phyloP scores from a whole-genome alignment of 23 tunicate species.

The Clavelina lepadiformis region DNA sequence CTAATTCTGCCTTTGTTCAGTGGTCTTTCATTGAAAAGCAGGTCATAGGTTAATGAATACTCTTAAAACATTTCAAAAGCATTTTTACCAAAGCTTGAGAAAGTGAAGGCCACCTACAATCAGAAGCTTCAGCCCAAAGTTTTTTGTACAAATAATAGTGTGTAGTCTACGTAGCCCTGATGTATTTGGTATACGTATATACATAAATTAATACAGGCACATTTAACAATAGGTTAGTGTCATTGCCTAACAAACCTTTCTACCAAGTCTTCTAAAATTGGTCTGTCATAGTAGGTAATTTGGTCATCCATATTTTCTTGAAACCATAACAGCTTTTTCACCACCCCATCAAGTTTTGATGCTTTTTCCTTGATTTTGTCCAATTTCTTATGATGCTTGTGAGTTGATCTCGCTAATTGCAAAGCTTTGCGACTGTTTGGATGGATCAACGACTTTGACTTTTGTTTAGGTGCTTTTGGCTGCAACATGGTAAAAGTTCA shows the following conservation, averaged over 20 bases:
- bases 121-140: no score
- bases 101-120: no score
- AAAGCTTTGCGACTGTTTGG: conserved; percentile 74
- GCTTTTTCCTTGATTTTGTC: conserved; percentile 35
- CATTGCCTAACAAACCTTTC: conserved; percentile 47
- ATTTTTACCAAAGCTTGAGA: no score
- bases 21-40: no score
- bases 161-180: no score
- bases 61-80: no score
- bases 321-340: conserved; percentile 54
- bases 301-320: conserved; percentile 24
- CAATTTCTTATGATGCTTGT: conserved; percentile 6
- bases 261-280: conserved; percentile 10
- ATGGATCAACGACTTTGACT: conserved; percentile 15
- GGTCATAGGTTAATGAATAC: no score
- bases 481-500: conserved; percentile 14
- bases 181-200: no score
- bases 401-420: conserved; percentile 15
- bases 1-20: no score
- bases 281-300: neutral
- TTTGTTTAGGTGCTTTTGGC: conserved; percentile 13
- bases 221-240: neutral
- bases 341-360: conserved; percentile 26
- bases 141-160: no score
- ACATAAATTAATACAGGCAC: neutral